These are phyloP conservation scores for Bettongia penicillata DNA, from an alignment of 2,113 vertebrate genomes.

Conservation along the genomic window DNA sequence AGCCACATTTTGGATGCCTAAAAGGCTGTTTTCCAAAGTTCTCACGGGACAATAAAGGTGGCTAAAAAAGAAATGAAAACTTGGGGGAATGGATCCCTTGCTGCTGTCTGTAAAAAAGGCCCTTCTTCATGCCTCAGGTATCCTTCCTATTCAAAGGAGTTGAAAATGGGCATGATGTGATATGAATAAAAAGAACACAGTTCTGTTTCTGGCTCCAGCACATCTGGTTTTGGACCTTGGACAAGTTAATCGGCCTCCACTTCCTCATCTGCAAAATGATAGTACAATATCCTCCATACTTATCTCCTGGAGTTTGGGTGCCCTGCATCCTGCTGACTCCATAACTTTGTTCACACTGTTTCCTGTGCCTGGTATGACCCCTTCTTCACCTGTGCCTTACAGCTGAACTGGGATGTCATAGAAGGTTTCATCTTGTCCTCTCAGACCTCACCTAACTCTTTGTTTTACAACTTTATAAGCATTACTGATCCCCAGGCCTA, in stretches of 20 bases:
- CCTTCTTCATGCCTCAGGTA: neutral
- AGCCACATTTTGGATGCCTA: neutral
- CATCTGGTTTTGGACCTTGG: neutral
- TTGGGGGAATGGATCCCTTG: neutral
- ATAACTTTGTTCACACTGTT: neutral
- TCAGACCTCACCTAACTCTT: neutral
- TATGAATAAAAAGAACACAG: neutral
- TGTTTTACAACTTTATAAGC: neutral
- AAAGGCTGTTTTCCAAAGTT: neutral
- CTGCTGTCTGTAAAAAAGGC: neutral
- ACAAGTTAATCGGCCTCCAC: neutral
- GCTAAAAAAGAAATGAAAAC: neutral
- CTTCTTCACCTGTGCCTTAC: neutral
- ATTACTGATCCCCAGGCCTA: neutral
- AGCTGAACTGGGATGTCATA: neutral
- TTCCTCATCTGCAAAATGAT: neutral
- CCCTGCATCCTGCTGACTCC: neutral
- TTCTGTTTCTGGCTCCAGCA: neutral
- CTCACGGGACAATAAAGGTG: neutral
- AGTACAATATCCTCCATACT: neutral
- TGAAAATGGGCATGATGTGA: neutral
- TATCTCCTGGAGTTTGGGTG: neutral
- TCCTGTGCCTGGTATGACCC: neutral
- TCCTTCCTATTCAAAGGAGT: neutral
- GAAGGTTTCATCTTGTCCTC: neutral